A percentile compares a stretch with the other conserved stretches of the same genome.
Evolutionary conservation across 2,797 vertebrate genomes (phyloP).

Genomic region (Thripadectes ignobilis): DNA sequence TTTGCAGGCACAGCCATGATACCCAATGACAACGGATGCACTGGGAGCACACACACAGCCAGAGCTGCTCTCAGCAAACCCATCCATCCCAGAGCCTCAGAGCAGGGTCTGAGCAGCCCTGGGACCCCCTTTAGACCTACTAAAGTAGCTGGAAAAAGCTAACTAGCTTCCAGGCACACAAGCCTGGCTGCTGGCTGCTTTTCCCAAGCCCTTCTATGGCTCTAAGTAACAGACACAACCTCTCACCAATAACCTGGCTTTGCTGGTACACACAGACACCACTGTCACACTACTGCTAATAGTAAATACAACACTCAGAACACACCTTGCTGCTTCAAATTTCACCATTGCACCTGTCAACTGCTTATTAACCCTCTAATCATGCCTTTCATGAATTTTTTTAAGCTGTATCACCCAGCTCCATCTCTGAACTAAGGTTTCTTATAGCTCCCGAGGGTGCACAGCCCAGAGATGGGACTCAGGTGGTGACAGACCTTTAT

Average conservation of each 20-base stretch:
- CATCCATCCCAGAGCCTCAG: background rate
- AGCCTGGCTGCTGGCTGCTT: background rate
- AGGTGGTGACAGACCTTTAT: background rate
- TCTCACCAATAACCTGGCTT: background rate
- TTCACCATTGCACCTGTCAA: background rate
- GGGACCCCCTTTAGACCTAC: background rate
- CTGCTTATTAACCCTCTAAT: background rate
- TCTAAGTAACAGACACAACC: background rate
- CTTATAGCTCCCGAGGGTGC: background rate
- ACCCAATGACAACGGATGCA: fast-evolving
- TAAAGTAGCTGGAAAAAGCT: background rate
- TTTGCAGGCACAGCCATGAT: fast-evolving
- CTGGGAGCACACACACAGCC: fast-evolving
- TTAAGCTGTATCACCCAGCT: fast-evolving
- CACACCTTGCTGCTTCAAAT: background rate
- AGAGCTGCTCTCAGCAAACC: background rate
- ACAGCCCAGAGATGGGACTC: fast-evolving
- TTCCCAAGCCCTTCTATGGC: background rate
- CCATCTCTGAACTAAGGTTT: background rate
- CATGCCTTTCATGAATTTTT: background rate
- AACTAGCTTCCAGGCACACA: background rate
- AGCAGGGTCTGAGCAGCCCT: background rate
- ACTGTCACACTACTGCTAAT: fast-evolving
- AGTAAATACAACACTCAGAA: background rate
- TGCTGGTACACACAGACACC: fast-evolving